phyloP scores from a whole-genome alignment of 2,888 invertebrate species.

The Acronicta alni region DNA sequence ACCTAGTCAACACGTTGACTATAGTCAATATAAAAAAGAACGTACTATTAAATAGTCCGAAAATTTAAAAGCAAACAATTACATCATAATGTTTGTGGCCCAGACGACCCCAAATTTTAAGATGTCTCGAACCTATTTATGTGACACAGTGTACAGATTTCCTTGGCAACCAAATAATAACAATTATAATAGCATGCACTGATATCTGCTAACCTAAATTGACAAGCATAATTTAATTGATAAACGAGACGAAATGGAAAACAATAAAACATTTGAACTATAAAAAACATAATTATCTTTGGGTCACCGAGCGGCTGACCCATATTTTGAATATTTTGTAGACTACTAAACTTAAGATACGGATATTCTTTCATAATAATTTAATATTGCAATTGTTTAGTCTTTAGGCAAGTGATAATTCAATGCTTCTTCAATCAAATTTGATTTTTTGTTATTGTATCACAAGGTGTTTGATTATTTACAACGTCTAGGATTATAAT shows the following conservation, averaged over 20 bases:
- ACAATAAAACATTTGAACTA: conserved; percentile 77
- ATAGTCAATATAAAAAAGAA: neutral
- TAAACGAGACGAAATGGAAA: conserved; percentile 74
- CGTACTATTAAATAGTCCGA: neutral
- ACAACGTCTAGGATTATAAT: neutral
- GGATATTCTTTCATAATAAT: conserved; percentile 44
- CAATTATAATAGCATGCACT: conserved; percentile 59
- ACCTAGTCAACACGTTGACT: no score
- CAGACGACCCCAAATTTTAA: conserved; percentile 5
- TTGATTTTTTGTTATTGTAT: conserved; percentile 4
- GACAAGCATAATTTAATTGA: conserved; percentile 72
- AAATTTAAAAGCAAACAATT: conserved; percentile 2
- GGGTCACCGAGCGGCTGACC: conserved; percentile 78
- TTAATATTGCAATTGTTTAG: conserved; percentile 28
- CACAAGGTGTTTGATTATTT: neutral
- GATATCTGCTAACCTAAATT: conserved; percentile 80
- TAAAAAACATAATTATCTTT: conserved; percentile 76
- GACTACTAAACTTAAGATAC: conserved; percentile 47
- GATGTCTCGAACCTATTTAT: conserved; percentile 18
- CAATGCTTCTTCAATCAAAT: neutral
- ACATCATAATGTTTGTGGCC: conserved; percentile 3
- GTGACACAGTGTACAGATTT: conserved; percentile 46
- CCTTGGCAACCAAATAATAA: conserved; percentile 55
- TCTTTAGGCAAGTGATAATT: conserved; percentile 11
- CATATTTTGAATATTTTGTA: conserved; percentile 64